phyloP scores from a whole-genome alignment of 2,113 vertebrate species.

The Nannobrachium achirus region DNA sequence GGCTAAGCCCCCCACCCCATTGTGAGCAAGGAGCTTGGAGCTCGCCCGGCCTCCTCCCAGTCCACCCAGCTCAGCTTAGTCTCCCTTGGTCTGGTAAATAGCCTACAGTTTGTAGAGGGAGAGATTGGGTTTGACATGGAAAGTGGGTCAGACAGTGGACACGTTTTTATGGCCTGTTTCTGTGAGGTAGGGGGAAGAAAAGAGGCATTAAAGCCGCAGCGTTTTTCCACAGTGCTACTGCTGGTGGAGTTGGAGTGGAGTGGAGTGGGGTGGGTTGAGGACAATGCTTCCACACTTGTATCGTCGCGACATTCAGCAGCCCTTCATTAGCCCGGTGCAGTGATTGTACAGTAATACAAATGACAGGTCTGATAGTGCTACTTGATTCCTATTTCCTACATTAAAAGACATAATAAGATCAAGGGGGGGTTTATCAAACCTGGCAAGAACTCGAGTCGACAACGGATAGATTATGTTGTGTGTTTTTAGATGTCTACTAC shows the following conservation, averaged over 20 bases:
- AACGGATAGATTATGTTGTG: too few species aligned
- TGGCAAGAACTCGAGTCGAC: too few species aligned
- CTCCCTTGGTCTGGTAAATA: constrained; percentile 50
- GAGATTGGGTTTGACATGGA: constrained; percentile 70
- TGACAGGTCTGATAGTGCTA: too few species aligned
- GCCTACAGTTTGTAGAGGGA: constrained; percentile 56
- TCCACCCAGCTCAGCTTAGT: constrained; percentile 29
- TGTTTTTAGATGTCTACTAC: too few species aligned
- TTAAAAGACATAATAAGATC: too few species aligned
- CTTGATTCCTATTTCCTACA: too few species aligned
- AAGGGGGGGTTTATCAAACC: too few species aligned
- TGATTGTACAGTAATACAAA: background rate
- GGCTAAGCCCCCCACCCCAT: constrained; percentile 40
- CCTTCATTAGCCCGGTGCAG: constrained; percentile 1
- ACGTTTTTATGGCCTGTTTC: constrained; percentile 68
- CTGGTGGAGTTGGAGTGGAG: constrained; percentile 1
- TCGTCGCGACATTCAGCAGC: constrained; percentile 12
- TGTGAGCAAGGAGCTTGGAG: constrained; percentile 49
- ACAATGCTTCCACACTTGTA: background rate
- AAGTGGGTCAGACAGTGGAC: constrained; percentile 80
- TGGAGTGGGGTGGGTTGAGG: background rate
- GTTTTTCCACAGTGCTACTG: constrained; percentile 55
- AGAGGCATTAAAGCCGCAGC: constrained; percentile 37
- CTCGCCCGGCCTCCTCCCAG: constrained; percentile 11
- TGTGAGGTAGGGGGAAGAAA: constrained; percentile 47